Evolutionary conservation across 1,140 invertebrate genomes (phyloP), one percentile per base, ranked within the genome.

Genomic region (Brachionus angularis): DNA sequence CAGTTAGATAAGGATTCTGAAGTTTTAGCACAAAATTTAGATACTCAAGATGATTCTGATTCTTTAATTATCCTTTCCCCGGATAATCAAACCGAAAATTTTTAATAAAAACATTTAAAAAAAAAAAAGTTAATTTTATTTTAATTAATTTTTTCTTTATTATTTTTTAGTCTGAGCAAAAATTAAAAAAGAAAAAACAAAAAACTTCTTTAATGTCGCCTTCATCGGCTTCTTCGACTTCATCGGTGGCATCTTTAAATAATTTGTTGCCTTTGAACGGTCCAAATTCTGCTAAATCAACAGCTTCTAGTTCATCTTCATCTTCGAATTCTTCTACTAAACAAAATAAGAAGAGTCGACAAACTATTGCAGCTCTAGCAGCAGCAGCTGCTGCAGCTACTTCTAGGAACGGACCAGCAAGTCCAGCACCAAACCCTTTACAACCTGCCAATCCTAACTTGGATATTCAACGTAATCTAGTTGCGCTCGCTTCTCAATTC

Each of bases 351-450:
- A 67, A 67, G 23, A 67, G 62, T 31, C 62, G 62, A 0, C 62
- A 67, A 36, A 67, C 62, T 3, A 67, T 67, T 25, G 62, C 62
- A 10, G 62, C 42, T 27, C 5, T 67, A 14, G 62, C 62, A 5
- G 62, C 62, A 14, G 62, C 62, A 14, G 49, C 49, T 10, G 62
- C 62, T 29, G 53, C 53, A 23, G 33, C 34, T 0, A 34, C 23
- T 27, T 36, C 23, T 8, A n/a, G n/a, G n/a, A n/a, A n/a, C n/a
- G n/a, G n/a, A n/a, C n/a, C n/a, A n/a, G 23, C 39, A 16, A 23
- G 7, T 34, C 7, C 42, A 8, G 5, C 42, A 5, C 14, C 34
- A 2, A 46, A 39, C 23, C 58, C 36, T 5, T 42, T 46, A 12
- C 3, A 31, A 16, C 58, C 42, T n/a, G 12, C 36, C 12, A 62